Percentiles rank a stretch among this genome's conserved stretches.
phyloP scores from a whole-genome alignment of 2,113 vertebrate species.

The Tonatia bakeri region DNA sequence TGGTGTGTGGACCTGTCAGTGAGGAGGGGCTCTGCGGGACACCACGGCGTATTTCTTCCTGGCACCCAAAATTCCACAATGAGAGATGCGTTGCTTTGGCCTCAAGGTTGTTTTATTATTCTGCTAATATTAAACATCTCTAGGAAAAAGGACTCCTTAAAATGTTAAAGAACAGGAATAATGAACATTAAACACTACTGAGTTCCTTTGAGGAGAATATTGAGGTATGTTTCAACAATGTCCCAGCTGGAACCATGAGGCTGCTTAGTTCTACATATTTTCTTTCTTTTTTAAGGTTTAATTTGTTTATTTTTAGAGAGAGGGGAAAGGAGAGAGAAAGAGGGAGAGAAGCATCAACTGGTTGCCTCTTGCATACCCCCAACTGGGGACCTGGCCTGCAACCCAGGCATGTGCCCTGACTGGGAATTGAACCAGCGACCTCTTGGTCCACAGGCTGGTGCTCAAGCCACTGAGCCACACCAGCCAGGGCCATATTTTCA shows the following conservation, averaged over 20 bases:
- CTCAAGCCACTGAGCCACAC: no score
- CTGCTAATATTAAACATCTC: background rate
- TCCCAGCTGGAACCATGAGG: background rate
- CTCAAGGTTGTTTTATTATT: background rate
- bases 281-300: no score
- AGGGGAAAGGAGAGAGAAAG: no score
- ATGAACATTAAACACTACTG: background rate
- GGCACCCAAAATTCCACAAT: background rate
- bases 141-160: background rate
- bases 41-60: background rate
- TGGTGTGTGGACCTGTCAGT: background rate
- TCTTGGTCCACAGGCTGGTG: no score
- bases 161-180: background rate
- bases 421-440: no score
- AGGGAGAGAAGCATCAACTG: no score
- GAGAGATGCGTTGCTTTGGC: background rate
- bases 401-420: no score
- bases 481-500: background rate
- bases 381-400: no score
- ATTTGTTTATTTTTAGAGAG: no score
- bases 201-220: background rate
- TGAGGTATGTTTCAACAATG: background rate
- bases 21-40: accelerated
- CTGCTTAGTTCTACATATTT: background rate
- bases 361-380: no score